Base-by-base conservation (phyloP, 2,113 vertebrate species). In the Silurus glanis region DNA sequence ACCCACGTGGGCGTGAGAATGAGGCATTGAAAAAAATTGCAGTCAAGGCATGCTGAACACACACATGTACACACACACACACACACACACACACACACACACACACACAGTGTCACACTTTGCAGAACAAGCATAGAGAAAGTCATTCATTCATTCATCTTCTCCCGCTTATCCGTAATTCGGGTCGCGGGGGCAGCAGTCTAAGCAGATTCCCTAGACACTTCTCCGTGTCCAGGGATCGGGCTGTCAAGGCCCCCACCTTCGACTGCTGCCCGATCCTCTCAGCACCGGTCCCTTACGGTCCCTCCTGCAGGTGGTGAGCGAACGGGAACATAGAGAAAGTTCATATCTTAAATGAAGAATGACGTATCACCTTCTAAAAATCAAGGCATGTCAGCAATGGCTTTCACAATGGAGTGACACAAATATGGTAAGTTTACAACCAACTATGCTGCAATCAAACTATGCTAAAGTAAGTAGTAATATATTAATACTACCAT, bases 81-180 rank as follows among this genome's bases (percentile, higher is more conserved):
- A 84, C 69, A 62, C 83, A 84, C 55, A 84, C 83, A 75, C 69
- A 84, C 61, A 76, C 8, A 88, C 58, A 37, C 19, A 37, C 55
- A 79, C 23, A 56, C 75, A 56, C 23, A 78, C 58, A 84, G 19
- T 79, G 71, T 47, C 53, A 80, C 51, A 69, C 37, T 51, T 82
- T 58, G 67, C 62, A 64, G 61, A 69, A 78, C 37, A 83, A 47
- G 53, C 85, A 64, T 53, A 53, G 6, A 76, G 19, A 21, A 75
- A 10, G 49, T 53, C n/a, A n/a, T n/a, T n/a, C n/a, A n/a, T n/a
- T n/a, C n/a, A n/a, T n/a, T n/a, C n/a, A n/a, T n/a, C n/a, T n/a
- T n/a, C n/a, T n/a, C n/a, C n/a, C n/a, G n/a, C n/a, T n/a, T n/a
- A n/a, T n/a, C n/a, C n/a, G n/a, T n/a, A n/a, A n/a, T n/a, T n/a